Evolutionary conservation across 2,888 invertebrate genomes (phyloP), one percentile per base, ranked within the genome.

Genomic region (Syritta pipiens): DNA sequence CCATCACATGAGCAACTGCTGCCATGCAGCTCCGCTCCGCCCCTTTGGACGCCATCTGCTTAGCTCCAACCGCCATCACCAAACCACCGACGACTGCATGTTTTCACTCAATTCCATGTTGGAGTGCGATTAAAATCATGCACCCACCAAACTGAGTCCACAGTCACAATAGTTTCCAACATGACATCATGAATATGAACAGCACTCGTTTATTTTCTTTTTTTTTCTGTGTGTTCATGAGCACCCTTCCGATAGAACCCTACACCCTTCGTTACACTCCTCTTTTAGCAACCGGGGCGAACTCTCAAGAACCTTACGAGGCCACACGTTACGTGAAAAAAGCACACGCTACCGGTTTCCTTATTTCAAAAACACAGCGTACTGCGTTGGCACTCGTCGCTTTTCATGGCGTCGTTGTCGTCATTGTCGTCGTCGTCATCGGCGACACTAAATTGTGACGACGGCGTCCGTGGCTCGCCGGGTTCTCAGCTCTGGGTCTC

Each of bases 121-220:
- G 65, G 53, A 65, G 71, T 65, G 60, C 26, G 77, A 77, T 77
- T 71, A 77, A 77, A 77, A 65, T 67, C 60, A 55, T 71, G 46
- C 71, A 77, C 59, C 57, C 63, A 65, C 59, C 46, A 65, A 76
- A 69, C 35, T 40, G 42, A 49, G 32, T 62, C 42, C 48, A 75
- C 60, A 67, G 68, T 57, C 63, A 71, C 53, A 71, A 42, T 28
- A 46, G 65, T 67, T 77, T 77, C 53, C 59, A 60, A 48, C 77
- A 77, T 72, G 72, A 77, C 77, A 77, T 72, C 65, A 77, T 60
- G 40, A 60, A 72, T 55, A 60, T 32, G 44, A 22, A 7, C 19
- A 12, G n/a, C 17, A 46, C 10, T 12, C 22, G 12, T n/a, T n/a
- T n/a, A n/a, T n/a, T n/a, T n/a, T n/a, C n/a, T n/a, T n/a, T n/a